Evolutionary conservation across 1,140 invertebrate species (phyloP).

Genomic region (Rhysida immarginata): DNA sequence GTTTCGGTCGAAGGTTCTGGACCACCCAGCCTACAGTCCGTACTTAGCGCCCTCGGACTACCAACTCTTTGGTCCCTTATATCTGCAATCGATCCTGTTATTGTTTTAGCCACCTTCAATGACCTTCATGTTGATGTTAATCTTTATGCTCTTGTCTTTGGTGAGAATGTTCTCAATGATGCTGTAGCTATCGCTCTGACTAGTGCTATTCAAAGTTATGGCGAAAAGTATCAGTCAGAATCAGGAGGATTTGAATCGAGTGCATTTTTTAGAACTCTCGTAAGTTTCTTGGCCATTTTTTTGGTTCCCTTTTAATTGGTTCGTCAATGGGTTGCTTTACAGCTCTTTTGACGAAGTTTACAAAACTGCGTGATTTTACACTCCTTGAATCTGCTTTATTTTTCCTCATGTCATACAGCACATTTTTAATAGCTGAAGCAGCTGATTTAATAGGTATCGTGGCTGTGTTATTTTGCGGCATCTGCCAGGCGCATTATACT

Average conservation of each 20-base stretch:
- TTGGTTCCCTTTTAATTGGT: conserved; percentile 76
- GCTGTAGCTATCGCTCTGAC: conserved; percentile 93
- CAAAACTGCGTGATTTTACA: conserved; percentile 81
- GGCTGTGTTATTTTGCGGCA: conserved; percentile 93
- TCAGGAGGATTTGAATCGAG: conserved; percentile 64
- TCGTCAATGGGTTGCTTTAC: conserved; percentile 81
- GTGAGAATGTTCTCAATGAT: conserved; percentile 97
- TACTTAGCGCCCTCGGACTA: no score
- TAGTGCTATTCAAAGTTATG: conserved; percentile 83
- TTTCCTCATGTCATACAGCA: conserved; percentile 93
- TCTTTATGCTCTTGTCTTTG: conserved; percentile 96
- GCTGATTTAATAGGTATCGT: conserved; percentile 90
- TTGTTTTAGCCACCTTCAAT: conserved; percentile 84
- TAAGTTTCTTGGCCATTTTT: conserved; percentile 87
- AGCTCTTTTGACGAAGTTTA: conserved; percentile 90
- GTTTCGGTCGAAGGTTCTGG: no score
- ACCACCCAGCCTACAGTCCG: no score
- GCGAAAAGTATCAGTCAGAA: conserved; percentile 43
- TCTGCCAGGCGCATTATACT: conserved; percentile 98
- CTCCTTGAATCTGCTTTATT: conserved; percentile 91
- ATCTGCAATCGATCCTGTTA: conserved; percentile 36
- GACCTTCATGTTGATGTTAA: conserved; percentile 95
- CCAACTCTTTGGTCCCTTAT: not conserved
- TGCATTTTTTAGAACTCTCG: conserved; percentile 75
- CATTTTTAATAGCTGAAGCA: conserved; percentile 91